These are phyloP conservation scores for Sialia sialis DNA, from an alignment of 2,113 vertebrate species.

Conservation along the genomic window DNA sequence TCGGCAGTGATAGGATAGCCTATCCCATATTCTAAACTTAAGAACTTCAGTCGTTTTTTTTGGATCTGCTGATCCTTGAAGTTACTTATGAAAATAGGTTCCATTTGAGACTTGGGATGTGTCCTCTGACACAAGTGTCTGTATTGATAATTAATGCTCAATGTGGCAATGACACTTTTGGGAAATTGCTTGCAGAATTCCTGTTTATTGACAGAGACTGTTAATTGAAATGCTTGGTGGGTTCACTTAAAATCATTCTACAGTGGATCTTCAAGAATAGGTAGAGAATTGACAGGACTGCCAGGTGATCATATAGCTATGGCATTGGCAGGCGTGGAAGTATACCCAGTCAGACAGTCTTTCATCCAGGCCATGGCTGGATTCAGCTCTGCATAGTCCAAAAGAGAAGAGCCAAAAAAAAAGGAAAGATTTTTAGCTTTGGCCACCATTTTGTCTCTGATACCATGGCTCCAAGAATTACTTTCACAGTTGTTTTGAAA, in stretches of 20 bases:
- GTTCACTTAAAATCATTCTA: neutral
- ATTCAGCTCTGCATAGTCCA: neutral
- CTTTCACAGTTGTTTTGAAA: neutral
- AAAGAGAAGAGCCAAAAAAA: neutral
- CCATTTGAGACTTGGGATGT: neutral
- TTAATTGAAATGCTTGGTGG: neutral
- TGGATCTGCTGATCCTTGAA: neutral
- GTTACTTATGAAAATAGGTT: neutral
- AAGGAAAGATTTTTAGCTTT: neutral
- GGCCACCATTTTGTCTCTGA: neutral
- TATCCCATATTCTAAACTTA: neutral
- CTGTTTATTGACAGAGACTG: neutral
- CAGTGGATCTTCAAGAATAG: neutral
- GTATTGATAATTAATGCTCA: neutral
- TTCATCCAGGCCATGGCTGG: neutral
- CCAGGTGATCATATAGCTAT: neutral
- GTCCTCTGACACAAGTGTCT: neutral
- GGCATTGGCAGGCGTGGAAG: neutral
- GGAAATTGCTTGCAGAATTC: neutral
- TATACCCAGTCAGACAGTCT: fast-evolving
- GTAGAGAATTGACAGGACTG: neutral
- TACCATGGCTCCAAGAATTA: neutral
- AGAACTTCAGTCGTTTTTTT: neutral
- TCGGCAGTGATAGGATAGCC: neutral
- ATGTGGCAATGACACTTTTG: neutral